Base-by-base conservation (phyloP, 2,113 vertebrate species). In the Leptobrachium ailaonicum region DNA sequence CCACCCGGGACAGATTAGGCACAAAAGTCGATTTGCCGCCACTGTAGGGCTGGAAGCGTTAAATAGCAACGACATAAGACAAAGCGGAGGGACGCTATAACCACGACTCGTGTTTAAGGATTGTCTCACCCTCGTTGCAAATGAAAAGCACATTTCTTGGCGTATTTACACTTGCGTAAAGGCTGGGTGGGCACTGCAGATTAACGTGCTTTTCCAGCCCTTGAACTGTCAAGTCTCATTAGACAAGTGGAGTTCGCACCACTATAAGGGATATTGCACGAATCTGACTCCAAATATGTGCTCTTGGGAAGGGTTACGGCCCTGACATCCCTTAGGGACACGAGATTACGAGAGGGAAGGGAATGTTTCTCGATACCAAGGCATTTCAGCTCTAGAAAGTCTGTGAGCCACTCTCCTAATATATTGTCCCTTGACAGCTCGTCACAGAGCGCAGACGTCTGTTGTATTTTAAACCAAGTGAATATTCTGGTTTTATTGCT, bases 121-220 rank as follows among this genome's bases (percentile, higher is more conserved):
- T 69, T 60, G 32, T 66, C 69, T 69, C 64, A 20, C 41, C 63
- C 62, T 81, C 85, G 85, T 88, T 84, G 86, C 84, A 93, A 91
- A 93, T 91, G 89, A 90, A 92, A 92, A 92, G 86, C 92, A 93
- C 88, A 92, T 93, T 91, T 85, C 88, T 85, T 90, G 89, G 88
- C 89, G 83, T 90, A 93, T 91, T 91, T 92, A 91, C 88, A 90
- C 90, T 91, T 92, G 87, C 90, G 88, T 89, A 83, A 87, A 91
- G 87, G 87, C 88, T 90, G 91, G 92, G 90, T 91, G 90, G 90
- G 90, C 87, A 92, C 83, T 72, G 83, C 85, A 89, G 87, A 88
- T 90, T 87, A 88, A 86, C 85, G 82, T 87, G 82, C 83, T 86
- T 86, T 86, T 88, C 82, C 77, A 87, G 88, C 76, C 84, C 90